Evolutionary conservation across 2,888 invertebrate genomes (phyloP), one percentile per base, ranked within the genome.

Genomic region (Bellardia pandia): DNA sequence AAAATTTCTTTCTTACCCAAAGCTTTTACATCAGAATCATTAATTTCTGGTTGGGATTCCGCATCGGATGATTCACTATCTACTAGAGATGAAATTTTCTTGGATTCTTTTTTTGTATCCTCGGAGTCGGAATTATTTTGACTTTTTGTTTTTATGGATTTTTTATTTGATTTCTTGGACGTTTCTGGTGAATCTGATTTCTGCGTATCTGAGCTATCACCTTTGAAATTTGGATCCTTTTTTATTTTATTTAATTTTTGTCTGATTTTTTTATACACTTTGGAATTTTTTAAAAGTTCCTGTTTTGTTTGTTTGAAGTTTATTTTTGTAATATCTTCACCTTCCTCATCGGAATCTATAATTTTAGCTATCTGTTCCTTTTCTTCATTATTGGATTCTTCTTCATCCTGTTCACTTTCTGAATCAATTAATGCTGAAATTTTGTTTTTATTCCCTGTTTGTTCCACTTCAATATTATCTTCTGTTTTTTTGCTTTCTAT

Each of bases 341-440:
- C 11, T 51, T 81, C 71, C 9, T 42, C 68, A 40, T 75, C 40
- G 0, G 33, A 48, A 68, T 77, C 62, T 13, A 66, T 42, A 16
- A 72, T 42, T n/a, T 7, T 51, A 9, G 0, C 8, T 4, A 0
- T 76, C 16, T 37, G 8, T n/a, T 42, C n/a, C 40, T n/a, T 3
- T 4, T 53, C 79, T 3, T 45, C 13, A 45, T 45, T 9, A 8
- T 11, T 3, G 13, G 14, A 42, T 33, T 30, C 37, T 23, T n/a
- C 33, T 45, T 90, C 89, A 16, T 89, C 89, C 4, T 51, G 8
- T 37, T 91, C 91, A 81, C 90, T 92, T 40, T 91, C 91, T 1
- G 91, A 89, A 66, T 89, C 90, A 30, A 90, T 85, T 23, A 90
- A 62, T 2, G 86, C 56, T 0, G 89, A 88, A 13, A 89, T 89